Evolutionary conservation across 1,140 invertebrate species (phyloP).

Genomic region (Cotesia glomerata): DNA sequence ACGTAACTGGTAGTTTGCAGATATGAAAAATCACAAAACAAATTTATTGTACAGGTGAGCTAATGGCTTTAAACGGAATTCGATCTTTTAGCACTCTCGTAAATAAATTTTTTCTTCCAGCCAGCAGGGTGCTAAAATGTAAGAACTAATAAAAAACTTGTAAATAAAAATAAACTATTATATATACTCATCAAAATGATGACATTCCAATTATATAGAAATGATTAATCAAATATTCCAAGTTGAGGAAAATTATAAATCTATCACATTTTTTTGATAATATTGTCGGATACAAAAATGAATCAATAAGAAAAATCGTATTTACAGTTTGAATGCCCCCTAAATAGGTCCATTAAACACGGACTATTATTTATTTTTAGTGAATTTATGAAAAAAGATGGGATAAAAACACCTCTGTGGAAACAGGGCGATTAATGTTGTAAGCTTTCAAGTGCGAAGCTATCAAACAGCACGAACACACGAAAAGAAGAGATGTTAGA

Average conservation of each 20-base stretch:
- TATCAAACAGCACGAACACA: slow-evolving; percentile 36
- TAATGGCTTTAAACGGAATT: background rate
- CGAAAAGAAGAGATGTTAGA: slow-evolving; percentile 53
- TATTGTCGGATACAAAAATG: no score
- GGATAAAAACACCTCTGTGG: slow-evolving; percentile 21
- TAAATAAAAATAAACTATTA: no score
- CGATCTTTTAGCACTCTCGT: no score
- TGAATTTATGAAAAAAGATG: slow-evolving; percentile 9
- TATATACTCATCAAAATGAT: no score
- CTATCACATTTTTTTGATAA: no score
- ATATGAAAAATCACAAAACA: background rate
- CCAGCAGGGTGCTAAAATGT: no score
- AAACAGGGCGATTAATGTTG: slow-evolving; percentile 48
- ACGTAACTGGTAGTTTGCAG: background rate
- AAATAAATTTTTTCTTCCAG: no score
- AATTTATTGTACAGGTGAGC: background rate
- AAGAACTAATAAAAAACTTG: no score
- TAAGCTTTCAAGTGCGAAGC: slow-evolving; percentile 34
- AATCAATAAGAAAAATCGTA: background rate
- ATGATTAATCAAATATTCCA: no score
- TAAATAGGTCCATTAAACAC: slow-evolving; percentile 17
- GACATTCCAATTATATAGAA: no score
- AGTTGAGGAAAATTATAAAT: no score
- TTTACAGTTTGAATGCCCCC: background rate
- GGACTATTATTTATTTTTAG: background rate